Evolutionary conservation across 2,888 invertebrate genomes (phyloP).

Genomic region (Suillia variegata): DNA sequence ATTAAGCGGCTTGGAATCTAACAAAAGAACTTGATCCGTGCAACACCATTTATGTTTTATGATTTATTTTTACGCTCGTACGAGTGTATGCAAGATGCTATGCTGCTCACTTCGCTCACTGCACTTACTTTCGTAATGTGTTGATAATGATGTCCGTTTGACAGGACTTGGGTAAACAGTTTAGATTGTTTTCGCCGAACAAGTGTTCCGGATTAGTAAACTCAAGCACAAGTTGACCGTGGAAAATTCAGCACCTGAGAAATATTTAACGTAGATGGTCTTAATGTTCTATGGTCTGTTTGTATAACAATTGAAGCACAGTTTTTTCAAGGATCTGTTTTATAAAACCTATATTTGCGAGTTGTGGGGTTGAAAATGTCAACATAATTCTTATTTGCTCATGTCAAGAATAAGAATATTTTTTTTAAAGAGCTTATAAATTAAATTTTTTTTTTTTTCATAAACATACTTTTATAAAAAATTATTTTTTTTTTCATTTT

Average conservation of each 20-base stretch:
- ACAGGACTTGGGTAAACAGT: conserved; percentile 9
- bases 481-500: no score
- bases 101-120: conserved; percentile 56
- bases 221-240: conserved; percentile 33
- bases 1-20: conserved; percentile 53
- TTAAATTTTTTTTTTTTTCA: no score
- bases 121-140: conserved; percentile 54
- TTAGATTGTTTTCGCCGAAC: conserved; percentile 7
- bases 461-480: no score
- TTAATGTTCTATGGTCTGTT: no score
- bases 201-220: conserved; percentile 21
- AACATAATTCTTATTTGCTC: no score
- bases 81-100: conserved; percentile 39
- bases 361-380: no score
- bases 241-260: conserved; percentile 51
- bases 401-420: no score
- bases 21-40: conserved; percentile 33
- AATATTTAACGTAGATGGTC: conserved; percentile 21
- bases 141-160: conserved; percentile 46
- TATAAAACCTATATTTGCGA: no score
- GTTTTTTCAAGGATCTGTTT: no score
- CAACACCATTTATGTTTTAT: conserved; percentile 54
- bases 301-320: no score
- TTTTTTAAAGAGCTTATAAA: no score
- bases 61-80: no score